phyloP scores from a whole-genome alignment of 2,113 vertebrate species.

The Vulpes ferrilata region DNA sequence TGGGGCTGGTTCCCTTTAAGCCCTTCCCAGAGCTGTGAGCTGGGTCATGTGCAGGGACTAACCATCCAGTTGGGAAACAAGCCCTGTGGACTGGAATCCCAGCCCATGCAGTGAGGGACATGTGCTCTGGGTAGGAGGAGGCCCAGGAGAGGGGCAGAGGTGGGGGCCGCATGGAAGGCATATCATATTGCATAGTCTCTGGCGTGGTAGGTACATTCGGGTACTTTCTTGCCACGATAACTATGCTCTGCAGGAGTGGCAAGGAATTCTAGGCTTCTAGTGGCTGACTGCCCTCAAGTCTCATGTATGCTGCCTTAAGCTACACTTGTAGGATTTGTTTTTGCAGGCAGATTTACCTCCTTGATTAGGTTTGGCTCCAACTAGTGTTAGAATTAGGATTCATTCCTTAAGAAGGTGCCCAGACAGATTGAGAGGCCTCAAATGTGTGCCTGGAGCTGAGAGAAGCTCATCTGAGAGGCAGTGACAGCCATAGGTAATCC shows the following conservation, averaged over 20 bases:
- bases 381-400: slow-evolving; percentile 54
- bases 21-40: background rate
- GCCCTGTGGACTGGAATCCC: background rate
- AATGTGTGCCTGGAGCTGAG: background rate
- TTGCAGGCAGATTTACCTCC: slow-evolving; percentile 50
- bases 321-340: slow-evolving; percentile 52
- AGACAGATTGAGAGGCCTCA: slow-evolving; percentile 23
- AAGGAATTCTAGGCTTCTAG: background rate
- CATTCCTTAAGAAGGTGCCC: slow-evolving; percentile 53
- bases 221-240: background rate
- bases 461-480: background rate
- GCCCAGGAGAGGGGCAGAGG: background rate
- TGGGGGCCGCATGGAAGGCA: background rate
- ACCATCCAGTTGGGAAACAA: background rate
- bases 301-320: slow-evolving; percentile 20
- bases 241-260: background rate
- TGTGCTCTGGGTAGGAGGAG: rapidly evolving
- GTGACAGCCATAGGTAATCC: background rate
- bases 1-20: background rate
- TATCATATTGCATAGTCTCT: background rate
- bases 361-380: slow-evolving; percentile 68
- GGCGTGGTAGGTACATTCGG: background rate
- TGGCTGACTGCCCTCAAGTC: background rate
- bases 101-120: background rate
- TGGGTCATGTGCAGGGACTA: too few relatives aligned